Evolutionary conservation across 2,113 vertebrate species (phyloP).

Genomic region (Sclerurus mexicanus): DNA sequence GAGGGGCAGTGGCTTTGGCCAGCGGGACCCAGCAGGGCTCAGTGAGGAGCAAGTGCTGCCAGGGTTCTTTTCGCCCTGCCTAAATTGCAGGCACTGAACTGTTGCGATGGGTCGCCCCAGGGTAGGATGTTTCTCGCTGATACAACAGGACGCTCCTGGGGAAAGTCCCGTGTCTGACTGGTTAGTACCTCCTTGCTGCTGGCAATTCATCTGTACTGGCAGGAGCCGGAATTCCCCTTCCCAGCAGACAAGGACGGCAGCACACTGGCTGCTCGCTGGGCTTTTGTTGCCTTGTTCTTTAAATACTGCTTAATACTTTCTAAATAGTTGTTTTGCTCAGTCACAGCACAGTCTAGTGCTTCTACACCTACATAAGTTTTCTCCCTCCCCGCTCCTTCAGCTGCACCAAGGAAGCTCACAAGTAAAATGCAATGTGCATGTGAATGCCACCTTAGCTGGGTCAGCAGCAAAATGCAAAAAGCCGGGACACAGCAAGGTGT

Average conservation of each 20-base stretch:
- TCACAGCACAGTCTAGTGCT: background rate
- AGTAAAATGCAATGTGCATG: background rate
- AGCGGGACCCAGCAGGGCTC: background rate
- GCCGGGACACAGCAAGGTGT: background rate
- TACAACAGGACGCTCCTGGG: conserved; percentile 40
- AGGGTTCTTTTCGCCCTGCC: background rate
- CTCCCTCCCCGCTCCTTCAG: background rate
- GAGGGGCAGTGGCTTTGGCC: background rate
- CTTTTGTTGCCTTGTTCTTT: background rate
- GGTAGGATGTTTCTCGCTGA: conserved; percentile 27
- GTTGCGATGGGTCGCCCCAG: conserved; percentile 50
- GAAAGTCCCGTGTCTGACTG: conserved; percentile 61
- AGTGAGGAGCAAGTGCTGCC: background rate
- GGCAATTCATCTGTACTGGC: conserved; percentile 31
- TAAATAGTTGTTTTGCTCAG: background rate
- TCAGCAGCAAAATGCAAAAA: background rate
- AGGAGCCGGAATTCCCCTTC: conserved; percentile 53
- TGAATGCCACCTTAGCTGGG: background rate
- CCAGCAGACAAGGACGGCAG: background rate
- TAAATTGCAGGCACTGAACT: conserved; percentile 16
- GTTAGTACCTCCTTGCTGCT: conserved; percentile 45
- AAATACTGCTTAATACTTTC: background rate
- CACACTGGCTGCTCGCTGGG: background rate
- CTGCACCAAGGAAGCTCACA: background rate
- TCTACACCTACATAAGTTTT: background rate